Conservation (phyloP, 2,113 vertebrate genomes). For the Notarius quadriscutis region DNA sequence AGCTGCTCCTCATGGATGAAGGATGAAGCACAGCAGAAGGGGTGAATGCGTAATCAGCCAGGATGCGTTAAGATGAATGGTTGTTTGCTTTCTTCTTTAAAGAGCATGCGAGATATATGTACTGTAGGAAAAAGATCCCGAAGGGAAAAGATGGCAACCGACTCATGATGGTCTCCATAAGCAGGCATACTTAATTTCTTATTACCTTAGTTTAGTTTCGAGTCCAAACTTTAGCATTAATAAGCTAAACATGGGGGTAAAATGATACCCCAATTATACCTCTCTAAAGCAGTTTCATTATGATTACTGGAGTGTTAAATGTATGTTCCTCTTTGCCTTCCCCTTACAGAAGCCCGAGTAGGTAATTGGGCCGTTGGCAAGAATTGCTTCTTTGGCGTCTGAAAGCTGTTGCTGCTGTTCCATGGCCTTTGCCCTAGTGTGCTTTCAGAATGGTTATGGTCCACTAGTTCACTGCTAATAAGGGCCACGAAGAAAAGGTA, state of each 20-base stretch:
- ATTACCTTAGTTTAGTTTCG: background rate
- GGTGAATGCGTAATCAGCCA: slow-evolving; percentile 17
- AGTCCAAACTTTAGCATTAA: background rate
- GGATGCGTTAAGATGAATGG: slow-evolving; percentile 34
- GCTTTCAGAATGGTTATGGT: slow-evolving; percentile 37
- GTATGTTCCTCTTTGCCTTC: background rate
- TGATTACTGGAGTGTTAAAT: slow-evolving; percentile 6
- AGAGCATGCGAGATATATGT: background rate
- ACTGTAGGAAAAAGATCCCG: slow-evolving; percentile 2
- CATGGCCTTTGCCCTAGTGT: background rate
- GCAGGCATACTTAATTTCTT: background rate
- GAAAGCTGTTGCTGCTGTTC: slow-evolving; percentile 21
- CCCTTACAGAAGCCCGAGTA: background rate
- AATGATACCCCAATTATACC: background rate
- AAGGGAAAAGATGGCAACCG: slow-evolving; percentile 5
- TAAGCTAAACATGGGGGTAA: background rate
- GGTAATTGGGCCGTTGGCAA: slow-evolving; percentile 25
- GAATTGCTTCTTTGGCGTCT: background rate
- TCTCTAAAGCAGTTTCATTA: background rate
- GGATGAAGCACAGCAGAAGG: slow-evolving; percentile 16
- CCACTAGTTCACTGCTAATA: slow-evolving; percentile 60
- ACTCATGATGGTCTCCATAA: background rate
- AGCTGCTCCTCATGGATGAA: slow-evolving; percentile 1
- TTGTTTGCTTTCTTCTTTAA: slow-evolving; percentile 35
- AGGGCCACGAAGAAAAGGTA: slow-evolving; percentile 50